Conservation (phyloP, 1,140 invertebrate species). For the Holcopasites calliopsidis region DNA sequence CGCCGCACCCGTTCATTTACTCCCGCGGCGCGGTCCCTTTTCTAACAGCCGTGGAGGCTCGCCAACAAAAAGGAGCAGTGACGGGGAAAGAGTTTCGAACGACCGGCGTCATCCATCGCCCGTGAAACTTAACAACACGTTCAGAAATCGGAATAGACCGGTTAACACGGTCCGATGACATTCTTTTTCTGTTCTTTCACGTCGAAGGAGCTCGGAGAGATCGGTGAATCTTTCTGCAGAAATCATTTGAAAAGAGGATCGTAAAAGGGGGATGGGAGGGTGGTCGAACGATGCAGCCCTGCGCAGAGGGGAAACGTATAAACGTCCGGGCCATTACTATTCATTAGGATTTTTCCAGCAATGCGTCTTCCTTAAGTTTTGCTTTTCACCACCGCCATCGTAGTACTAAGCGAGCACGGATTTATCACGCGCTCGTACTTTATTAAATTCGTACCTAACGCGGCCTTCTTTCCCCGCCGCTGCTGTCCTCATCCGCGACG, state of each 20-base stretch:
- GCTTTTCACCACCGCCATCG: constrained; percentile 51
- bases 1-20: constrained; percentile 20
- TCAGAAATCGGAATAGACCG: not conserved
- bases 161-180: constrained; percentile 14
- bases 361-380: constrained; percentile 70
- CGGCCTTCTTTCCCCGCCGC: too few relatives aligned
- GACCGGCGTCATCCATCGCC: not conserved
- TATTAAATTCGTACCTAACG: constrained; percentile 65
- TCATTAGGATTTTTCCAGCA: constrained; percentile 72
- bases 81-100: constrained; percentile 20
- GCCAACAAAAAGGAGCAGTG: not conserved
- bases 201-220: not conserved
- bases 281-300: constrained; percentile 46
- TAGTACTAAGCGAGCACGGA: constrained; percentile 67
- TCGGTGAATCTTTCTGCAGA: constrained; percentile 35
- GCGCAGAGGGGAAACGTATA: constrained; percentile 25
- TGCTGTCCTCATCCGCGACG: not conserved
- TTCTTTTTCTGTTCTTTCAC: constrained; percentile 2
- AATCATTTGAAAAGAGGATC: too few relatives aligned
- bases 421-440: constrained; percentile 69
- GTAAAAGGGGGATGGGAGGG: too few relatives aligned
- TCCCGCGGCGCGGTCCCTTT: not conserved
- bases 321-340: constrained; percentile 65
- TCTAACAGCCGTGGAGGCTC: not conserved
- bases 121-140: constrained; percentile 9